Evolutionary conservation across 1,140 invertebrate species (phyloP), one percentile per base, ranked within the genome.

Genomic region (Oedothorax gibbosus): DNA sequence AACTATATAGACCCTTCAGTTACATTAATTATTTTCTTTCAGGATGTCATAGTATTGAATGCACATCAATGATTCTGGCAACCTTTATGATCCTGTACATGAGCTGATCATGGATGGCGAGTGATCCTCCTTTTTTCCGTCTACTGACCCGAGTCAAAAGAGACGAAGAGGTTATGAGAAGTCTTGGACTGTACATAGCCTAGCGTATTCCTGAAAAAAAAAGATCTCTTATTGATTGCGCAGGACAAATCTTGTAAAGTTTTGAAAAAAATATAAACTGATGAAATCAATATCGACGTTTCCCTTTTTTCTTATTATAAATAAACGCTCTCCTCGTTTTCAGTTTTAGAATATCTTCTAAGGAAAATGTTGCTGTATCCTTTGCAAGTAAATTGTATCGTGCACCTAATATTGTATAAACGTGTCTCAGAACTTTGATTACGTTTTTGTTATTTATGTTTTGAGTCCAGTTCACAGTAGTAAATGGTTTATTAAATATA

Each of bases 351-450:
- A 12, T 56, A 51, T 69, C 56, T 56, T 79, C 77, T 77, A 18
- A 51, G 72, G n/a, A 73, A 57, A 60, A 68, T 21, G 56, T 82
- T 64, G 69, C 66, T 82, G 69, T 69, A 62, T 81, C 71, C 51
- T 81, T 73, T 82, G 80, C 65, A 82, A 64, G 10, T 73, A 73
- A 56, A 81, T 71, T 82, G 80, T 82, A 82, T 82, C 65, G n/a
- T 82, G 80, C 80, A 82, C 80, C 80, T 69, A 82, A 35, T 35
- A 35, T 73, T 82, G 73, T 69, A 82, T 82, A 82, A 82, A 82
- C 57, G 18, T 72, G 73, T 82, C 73, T 73, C 35, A 64, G 49
- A 82, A 73, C 57, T 82, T 82, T 72, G 15, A n/a, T n/a, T 82
- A 62, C 21, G n/a, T 54, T 57, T 35, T 64, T 71, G n/a, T 53